Evolutionary conservation across 1,140 invertebrate genomes (phyloP).

Genomic region (Drosophila tsacasi): DNA sequence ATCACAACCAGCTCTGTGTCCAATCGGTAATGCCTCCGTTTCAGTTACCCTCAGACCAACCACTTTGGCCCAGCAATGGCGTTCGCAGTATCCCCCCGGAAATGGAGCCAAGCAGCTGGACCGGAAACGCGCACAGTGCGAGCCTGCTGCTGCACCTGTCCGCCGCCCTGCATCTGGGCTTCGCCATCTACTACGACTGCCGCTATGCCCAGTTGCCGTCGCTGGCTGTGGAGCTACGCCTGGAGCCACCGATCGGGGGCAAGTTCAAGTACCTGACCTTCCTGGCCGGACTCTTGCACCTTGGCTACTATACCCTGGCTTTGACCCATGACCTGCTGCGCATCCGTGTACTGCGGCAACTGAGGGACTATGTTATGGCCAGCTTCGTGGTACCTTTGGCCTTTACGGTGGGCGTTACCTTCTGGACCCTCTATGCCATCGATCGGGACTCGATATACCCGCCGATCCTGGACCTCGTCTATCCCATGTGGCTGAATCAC

Average conservation of each 20-base stretch:
- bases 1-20: background rate
- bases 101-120: constrained; percentile 20
- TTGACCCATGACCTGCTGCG: constrained; percentile 89
- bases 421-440: constrained; percentile 93
- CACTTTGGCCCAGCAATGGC: background rate
- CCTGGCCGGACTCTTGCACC: constrained; percentile 91
- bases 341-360: constrained; percentile 88
- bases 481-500: constrained; percentile 94
- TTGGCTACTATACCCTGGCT: constrained; percentile 89
- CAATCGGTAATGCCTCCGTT: constrained; percentile 30
- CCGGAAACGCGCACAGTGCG: background rate
- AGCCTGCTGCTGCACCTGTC: constrained; percentile 87
- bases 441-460: constrained; percentile 93
- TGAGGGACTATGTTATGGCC: constrained; percentile 90
- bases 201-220: constrained; percentile 87
- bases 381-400: constrained; percentile 90
- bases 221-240: constrained; percentile 86
- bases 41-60: constrained; percentile 5
- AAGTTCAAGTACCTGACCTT: constrained; percentile 95
- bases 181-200: constrained; percentile 90
- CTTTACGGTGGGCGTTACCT: constrained; percentile 93
- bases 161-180: constrained; percentile 88
- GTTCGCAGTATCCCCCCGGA: background rate
- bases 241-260: constrained; percentile 86
- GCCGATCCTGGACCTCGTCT: constrained; percentile 89